phyloP scores from a whole-genome alignment of 1,140 invertebrate species.

The Lasaia peninsularis region DNA sequence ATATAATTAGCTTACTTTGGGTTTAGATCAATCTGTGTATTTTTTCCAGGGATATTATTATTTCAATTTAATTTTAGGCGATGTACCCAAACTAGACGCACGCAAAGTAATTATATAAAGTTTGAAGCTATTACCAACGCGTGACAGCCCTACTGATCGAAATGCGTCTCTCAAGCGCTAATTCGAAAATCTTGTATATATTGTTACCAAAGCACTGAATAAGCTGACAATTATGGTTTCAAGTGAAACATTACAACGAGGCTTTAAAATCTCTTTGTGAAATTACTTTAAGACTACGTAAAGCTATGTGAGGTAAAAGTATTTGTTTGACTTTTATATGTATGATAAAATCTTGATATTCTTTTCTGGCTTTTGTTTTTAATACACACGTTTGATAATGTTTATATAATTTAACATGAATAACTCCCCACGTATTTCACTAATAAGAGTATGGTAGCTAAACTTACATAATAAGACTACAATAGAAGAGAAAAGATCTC shows the following conservation, averaged over 20 bases:
- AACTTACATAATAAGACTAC: too few relatives aligned
- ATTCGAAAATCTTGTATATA: conserved; percentile 39
- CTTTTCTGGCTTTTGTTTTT: neutral
- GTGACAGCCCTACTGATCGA: conserved; percentile 27
- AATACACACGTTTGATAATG: neutral
- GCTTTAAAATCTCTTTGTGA: conserved; percentile 10
- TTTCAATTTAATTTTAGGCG: too few relatives aligned
- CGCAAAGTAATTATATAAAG: neutral
- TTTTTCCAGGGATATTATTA: too few relatives aligned
- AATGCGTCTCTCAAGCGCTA: conserved; percentile 25
- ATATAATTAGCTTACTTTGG: too few relatives aligned
- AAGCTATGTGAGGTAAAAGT: conserved; percentile 7
- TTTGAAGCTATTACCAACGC: neutral
- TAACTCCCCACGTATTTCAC: neutral
- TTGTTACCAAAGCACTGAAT: conserved; percentile 34
- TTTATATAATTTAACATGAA: neutral
- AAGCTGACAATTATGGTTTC: conserved; percentile 34
- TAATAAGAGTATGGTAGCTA: too few relatives aligned
- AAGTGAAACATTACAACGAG: conserved; percentile 33
- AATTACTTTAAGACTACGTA: neutral
- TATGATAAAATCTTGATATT: conserved; percentile 6
- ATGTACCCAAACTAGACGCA: too few relatives aligned
- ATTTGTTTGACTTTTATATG: conserved; percentile 4
- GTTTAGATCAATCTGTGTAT: too few relatives aligned
- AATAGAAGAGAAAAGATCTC: too few relatives aligned